Conservation (phyloP, 2,888 invertebrate genomes). For the Leptopterna dolabrata region DNA sequence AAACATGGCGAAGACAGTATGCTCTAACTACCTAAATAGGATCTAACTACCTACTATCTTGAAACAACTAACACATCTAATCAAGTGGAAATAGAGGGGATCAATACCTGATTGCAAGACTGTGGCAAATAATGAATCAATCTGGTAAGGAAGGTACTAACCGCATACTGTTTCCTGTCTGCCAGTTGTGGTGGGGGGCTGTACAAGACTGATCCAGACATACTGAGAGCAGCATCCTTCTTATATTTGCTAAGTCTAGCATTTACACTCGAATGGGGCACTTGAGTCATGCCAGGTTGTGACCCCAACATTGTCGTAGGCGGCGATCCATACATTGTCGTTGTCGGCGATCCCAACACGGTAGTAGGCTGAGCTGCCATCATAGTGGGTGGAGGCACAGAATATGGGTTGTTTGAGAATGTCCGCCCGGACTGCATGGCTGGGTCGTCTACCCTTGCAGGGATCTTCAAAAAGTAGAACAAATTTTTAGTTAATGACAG, state of each 20-base stretch:
- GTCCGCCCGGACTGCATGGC: background rate
- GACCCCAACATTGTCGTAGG: background rate
- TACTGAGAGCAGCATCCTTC: background rate
- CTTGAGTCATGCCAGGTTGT: background rate
- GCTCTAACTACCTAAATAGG: too few species aligned
- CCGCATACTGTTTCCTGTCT: conserved; percentile 25
- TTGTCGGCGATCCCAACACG: background rate
- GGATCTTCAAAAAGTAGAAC: background rate
- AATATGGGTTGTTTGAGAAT: background rate
- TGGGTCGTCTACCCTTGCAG: background rate
- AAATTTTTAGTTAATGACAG: background rate
- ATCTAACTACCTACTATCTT: too few species aligned
- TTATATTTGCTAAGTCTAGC: background rate
- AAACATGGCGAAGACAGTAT: too few species aligned
- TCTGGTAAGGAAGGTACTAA: background rate
- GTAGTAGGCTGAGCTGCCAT: background rate
- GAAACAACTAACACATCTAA: too few species aligned
- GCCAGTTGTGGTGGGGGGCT: background rate
- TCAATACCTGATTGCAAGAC: too few species aligned
- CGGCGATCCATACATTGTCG: background rate
- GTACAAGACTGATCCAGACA: background rate
- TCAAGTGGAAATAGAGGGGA: too few species aligned
- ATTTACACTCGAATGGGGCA: background rate
- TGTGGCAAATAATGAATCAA: background rate
- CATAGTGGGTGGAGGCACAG: background rate